Conservation (phyloP, 2,797 vertebrate species). For the Mormyrops boulengeri region DNA sequence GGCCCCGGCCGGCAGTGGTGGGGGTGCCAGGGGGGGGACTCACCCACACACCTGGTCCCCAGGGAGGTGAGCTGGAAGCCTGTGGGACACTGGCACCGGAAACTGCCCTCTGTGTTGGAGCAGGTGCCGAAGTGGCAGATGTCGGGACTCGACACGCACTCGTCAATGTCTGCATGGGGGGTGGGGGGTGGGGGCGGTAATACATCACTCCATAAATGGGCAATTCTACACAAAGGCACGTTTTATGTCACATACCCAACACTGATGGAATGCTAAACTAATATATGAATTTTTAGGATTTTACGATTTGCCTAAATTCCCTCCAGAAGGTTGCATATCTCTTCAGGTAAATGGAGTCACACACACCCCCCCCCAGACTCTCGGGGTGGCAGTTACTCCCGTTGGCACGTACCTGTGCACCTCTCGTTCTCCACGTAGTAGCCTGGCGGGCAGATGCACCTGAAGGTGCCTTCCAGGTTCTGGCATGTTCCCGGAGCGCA, state of each 20-base stretch:
- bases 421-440: constrained; percentile 78
- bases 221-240: not conserved
- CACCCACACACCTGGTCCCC: constrained; percentile 87
- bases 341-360: not conserved
- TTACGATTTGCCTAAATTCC: not conserved
- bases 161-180: constrained; percentile 76
- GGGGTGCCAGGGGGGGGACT: constrained; percentile 27
- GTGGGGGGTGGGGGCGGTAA: not conserved
- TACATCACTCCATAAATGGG: not conserved
- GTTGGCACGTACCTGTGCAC: constrained; percentile 74
- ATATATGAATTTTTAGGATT: not conserved
- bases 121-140: constrained; percentile 84
- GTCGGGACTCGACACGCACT: constrained; percentile 79
- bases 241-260: not conserved
- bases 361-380: not conserved
- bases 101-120: constrained; percentile 86
- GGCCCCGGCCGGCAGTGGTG: not conserved
- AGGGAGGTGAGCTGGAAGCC: constrained; percentile 83
- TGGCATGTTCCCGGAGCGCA: constrained; percentile 87
- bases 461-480: constrained; percentile 86
- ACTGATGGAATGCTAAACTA: not conserved
- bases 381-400: not conserved
- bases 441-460: constrained; percentile 88
- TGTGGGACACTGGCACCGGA: constrained; percentile 79
- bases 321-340: not conserved